Evolutionary conservation across 2,113 vertebrate species (phyloP).

Genomic region (Hyaena hyaena): DNA sequence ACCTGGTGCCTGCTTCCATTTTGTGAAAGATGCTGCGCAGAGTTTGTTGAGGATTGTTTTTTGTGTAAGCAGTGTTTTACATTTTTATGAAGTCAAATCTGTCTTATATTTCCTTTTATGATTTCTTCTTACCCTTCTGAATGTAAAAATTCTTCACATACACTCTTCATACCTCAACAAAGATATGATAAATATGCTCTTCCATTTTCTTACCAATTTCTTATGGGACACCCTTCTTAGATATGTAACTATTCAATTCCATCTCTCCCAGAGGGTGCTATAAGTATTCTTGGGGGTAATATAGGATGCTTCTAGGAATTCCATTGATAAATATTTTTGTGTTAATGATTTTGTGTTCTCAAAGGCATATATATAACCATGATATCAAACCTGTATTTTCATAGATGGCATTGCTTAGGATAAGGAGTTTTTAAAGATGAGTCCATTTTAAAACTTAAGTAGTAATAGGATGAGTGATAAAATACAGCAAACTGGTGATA

Average conservation of each 20-base stretch:
- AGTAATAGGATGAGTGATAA: background rate
- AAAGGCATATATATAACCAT: background rate
- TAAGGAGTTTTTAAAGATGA: conserved; percentile 19
- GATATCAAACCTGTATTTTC: background rate
- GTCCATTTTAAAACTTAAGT: background rate
- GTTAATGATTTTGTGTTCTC: background rate
- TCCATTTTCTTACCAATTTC: background rate
- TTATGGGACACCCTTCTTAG: background rate
- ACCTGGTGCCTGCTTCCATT: background rate
- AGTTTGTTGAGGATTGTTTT: conserved; percentile 9
- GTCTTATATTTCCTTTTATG: background rate
- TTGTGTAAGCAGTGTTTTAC: background rate
- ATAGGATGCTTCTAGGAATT: background rate
- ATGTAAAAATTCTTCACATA: background rate
- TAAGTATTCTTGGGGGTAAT: background rate
- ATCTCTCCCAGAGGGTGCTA: background rate
- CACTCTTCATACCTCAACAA: background rate
- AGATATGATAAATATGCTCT: background rate
- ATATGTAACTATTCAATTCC: background rate
- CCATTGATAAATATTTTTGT: background rate
- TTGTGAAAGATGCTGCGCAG: background rate
- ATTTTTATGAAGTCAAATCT: background rate
- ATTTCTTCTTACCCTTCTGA: conserved; percentile 4
- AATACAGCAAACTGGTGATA: background rate
- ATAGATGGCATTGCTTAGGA: background rate